Base-by-base conservation (phyloP, 2,888 invertebrate genomes). In the Cerceris rybyensis region DNA sequence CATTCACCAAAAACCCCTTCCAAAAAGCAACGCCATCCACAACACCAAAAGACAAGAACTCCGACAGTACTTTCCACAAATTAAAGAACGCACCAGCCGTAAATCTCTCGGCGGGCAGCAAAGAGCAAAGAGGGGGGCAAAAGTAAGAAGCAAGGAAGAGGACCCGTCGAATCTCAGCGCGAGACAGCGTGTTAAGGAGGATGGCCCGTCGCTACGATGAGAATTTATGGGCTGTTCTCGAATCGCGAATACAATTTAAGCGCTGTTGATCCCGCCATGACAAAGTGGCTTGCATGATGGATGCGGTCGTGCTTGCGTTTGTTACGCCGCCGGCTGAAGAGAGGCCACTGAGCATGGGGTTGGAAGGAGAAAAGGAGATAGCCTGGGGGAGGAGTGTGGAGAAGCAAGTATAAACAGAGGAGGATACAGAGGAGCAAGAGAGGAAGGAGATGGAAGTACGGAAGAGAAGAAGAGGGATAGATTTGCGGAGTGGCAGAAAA, bases 221-320 rank as follows among this genome's bases (percentile, higher is more conserved):
- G 81, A 88, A 87, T 87, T 87, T 88, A 87, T 87, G 84, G 86
- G 71, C 83, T 78, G 80, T 81, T 83, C 84, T 81, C 88, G 84
- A 87, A 88, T 88, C 88, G 88, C 88, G 87, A 90, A 89, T 90
- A 90, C 89, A 89, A 89, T 90, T 90, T 88, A 88, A 90, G 86
- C 87, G 85, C 83, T 87, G 88, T 86, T 87, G 88, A 88, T 90
- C 88, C 85, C 84, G 80, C 72, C 75, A 80, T 87, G 90, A 90
- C 90, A 90, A 90, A 89, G 90, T 89, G 88, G 86, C 82, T 86
- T 84, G 80, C 85, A 88, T 90, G 90, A 90, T 88, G 87, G 87
- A 90, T 90, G 88, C 82, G 81, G 68, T 78, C 61, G 81, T 78
- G 78, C 81, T 82, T 78, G 84, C 82, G 82, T 82, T 82, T 80